Evolutionary conservation across 2,888 invertebrate species (phyloP).

Genomic region (Hirtodrosophila confusa): DNA sequence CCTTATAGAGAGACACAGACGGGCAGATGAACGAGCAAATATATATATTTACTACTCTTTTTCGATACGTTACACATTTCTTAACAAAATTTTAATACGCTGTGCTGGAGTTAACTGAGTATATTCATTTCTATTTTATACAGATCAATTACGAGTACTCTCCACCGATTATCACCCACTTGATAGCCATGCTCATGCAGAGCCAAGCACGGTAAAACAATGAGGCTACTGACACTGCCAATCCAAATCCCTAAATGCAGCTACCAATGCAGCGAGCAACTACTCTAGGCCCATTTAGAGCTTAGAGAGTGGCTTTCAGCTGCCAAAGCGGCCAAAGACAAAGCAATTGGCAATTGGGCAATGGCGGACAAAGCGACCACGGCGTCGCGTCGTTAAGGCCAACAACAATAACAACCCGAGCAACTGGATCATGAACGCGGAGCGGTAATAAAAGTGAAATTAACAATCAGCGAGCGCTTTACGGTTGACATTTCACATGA

Average conservation of each 20-base stretch:
- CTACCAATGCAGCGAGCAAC: conserved; percentile 30
- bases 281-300: conserved; percentile 50
- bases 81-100: too few relatives aligned
- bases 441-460: conserved; percentile 78
- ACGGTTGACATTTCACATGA: conserved; percentile 82
- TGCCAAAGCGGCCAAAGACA: conserved; percentile 42
- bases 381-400: conserved; percentile 12
- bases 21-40: too few relatives aligned
- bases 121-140: too few relatives aligned
- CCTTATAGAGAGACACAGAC: too few relatives aligned
- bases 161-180: conserved; percentile 26
- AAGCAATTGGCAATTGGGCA: conserved; percentile 39
- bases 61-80: too few relatives aligned
- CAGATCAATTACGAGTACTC: conserved; percentile 2
- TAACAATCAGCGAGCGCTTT: conserved; percentile 82
- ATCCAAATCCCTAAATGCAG: conserved; percentile 28
- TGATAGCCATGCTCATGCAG: conserved; percentile 6
- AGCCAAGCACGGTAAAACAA: neutral
- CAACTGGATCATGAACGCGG: conserved; percentile 30
- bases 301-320: conserved; percentile 31
- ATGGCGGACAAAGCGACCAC: conserved; percentile 48
- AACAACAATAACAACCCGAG: conserved; percentile 17
- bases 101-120: too few relatives aligned
- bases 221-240: neutral
- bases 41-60: too few relatives aligned